Evolutionary conservation across 2,888 invertebrate species (phyloP).

Genomic region (Petrolisthes cinctipes): DNA sequence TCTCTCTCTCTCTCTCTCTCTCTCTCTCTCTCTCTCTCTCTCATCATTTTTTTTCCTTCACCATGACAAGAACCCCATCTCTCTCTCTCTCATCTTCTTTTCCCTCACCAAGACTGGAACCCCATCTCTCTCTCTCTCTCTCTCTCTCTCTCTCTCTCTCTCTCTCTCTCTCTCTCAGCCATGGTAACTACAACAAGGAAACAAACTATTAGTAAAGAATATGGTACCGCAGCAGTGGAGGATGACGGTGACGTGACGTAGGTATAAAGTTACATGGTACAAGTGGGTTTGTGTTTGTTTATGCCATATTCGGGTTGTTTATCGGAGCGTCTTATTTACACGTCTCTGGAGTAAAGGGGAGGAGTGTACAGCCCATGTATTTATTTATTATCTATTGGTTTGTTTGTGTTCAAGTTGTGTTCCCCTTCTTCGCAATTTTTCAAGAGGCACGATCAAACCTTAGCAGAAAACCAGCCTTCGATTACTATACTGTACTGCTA

Average conservation of each 20-base stretch:
- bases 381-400: no score
- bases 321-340: no score
- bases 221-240: not conserved
- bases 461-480: not conserved
- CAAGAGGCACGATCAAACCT: no score
- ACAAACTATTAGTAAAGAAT: not conserved
- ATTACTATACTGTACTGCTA: not conserved
- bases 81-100: not conserved
- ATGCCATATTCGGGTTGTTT: no score
- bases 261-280: no score
- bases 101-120: not conserved
- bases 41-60: not conserved
- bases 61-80: not conserved
- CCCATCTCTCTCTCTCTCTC: constrained; percentile 2
- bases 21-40: not conserved
- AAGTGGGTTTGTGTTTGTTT: no score
- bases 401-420: no score
- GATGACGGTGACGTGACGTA: not conserved
- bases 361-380: no score
- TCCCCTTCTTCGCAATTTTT: no score
- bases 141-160: not conserved
- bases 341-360: no score
- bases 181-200: not conserved
- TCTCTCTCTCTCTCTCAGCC: not conserved
- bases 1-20: not conserved